phyloP scores from a whole-genome alignment of 1,140 invertebrate species.

The Diorhabda sublineata region DNA sequence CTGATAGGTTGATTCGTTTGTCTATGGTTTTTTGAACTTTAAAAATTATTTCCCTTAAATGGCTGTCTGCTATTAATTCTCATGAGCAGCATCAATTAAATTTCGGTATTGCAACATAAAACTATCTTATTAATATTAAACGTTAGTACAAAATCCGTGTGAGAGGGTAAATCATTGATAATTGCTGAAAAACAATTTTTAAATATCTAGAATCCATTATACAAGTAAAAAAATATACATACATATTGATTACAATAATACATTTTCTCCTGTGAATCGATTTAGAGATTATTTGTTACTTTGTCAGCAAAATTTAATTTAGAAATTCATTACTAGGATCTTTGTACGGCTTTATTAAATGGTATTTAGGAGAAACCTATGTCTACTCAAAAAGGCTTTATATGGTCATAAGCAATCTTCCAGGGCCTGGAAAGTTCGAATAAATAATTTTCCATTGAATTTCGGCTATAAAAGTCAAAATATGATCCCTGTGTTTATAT shows the following conservation, averaged over 20 bases:
- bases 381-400: slow-evolving; percentile 37
- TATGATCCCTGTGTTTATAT: slow-evolving; percentile 36
- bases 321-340: background rate
- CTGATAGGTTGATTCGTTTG: too few relatives aligned
- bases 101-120: too few relatives aligned
- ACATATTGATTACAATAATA: background rate
- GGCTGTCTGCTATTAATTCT: too few relatives aligned
- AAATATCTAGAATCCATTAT: too few relatives aligned
- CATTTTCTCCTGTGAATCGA: background rate
- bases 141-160: too few relatives aligned
- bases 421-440: slow-evolving; percentile 28
- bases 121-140: too few relatives aligned
- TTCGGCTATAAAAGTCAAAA: slow-evolving; percentile 30
- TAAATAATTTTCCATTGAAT: slow-evolving; percentile 30
- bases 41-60: too few relatives aligned
- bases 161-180: too few relatives aligned
- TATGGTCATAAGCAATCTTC: slow-evolving; percentile 38
- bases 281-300: background rate
- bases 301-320: slow-evolving; percentile 3
- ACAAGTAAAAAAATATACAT: too few relatives aligned
- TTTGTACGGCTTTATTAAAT: slow-evolving; percentile 12
- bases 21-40: too few relatives aligned
- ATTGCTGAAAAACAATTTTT: too few relatives aligned
- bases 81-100: too few relatives aligned
- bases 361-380: slow-evolving; percentile 20